Evolutionary conservation across 2,888 invertebrate genomes (phyloP), one percentile per base, ranked within the genome.

Genomic region (Cerastis rubricosa): DNA sequence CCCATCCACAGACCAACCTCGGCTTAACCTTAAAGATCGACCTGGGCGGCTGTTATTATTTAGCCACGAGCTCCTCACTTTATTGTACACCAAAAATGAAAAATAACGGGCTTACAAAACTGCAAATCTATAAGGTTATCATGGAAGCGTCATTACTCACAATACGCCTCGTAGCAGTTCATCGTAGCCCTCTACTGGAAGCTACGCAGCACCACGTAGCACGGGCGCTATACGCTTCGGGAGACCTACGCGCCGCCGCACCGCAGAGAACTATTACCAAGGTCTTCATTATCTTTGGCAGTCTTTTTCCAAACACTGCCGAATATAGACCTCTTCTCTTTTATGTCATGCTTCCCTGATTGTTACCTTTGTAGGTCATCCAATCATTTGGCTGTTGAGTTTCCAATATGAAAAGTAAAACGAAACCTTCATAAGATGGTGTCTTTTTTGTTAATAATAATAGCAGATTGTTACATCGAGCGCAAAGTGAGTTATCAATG

Each of bases 141-240:
- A 57, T 25, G 96, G 96, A 96, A 85, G 98, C 98, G 11, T 98
- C 98, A n/a, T n/a, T n/a, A n/a, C n/a, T n/a, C n/a, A 17, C 98
- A 99, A 87, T 99, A 99, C 97, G 99, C 0, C 96, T 99, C 71
- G 99, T 57, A 25, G 25, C 14, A 25, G 25, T 57, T 7, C 14
- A 57, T 92, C 98, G 99, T 91, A 98, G 98, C 59, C 98, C 99
- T 74, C 96, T 99, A 71, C 95, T 99, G 29, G 98, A 98, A 91
- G 98, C 99, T 43, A 99, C 99, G 9, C 98, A 99, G 80, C 96
- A 98, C 0, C 99, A 99, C 92, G 97, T 99, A 81, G 99, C 99
- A 0, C 98, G 98, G 87, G 99, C 99, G 85, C 96, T 99, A 81
- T 99, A 99, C 89, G 97, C 98, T 0, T 98, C 98, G 49, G 98